Percentiles rank a stretch among this genome's conserved stretches.
Evolutionary conservation across 2,113 vertebrate genomes (phyloP).

Genomic region (Ornithorhynchus anatinus): DNA sequence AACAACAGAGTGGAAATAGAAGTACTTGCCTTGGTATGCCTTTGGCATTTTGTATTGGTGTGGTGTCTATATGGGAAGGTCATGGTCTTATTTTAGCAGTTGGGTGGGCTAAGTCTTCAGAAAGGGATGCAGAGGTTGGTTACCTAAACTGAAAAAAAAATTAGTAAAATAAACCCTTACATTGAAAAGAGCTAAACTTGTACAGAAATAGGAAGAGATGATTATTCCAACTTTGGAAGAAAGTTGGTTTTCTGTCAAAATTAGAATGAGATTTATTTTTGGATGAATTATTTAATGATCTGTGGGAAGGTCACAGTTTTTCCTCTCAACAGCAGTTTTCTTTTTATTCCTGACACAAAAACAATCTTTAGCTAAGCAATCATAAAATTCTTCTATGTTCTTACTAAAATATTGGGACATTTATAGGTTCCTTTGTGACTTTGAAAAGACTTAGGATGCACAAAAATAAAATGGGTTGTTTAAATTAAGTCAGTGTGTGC

Average conservation of each 20-base stretch:
- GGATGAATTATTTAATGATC: not conserved
- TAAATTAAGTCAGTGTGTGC: no score
- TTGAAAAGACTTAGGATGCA: conserved; percentile 7
- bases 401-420: not conserved
- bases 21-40: no score
- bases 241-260: not conserved
- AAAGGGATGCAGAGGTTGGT: not conserved
- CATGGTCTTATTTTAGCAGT: no score
- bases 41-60: no score
- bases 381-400: not conserved
- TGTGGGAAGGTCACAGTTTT: not conserved
- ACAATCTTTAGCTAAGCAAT: not conserved
- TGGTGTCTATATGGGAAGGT: no score
- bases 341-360: not conserved
- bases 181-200: no score
- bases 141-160: no score
- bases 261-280: not conserved
- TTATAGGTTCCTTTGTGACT: not conserved
- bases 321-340: not conserved
- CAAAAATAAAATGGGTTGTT: no score
- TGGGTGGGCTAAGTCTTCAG: not conserved
- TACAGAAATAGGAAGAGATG: not conserved
- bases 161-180: no score
- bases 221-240: not conserved
- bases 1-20: no score